A percentile compares a stretch with the other conserved stretches of the same genome.
Conservation (phyloP, 1,140 invertebrate species). For the Bombus picipes region DNA sequence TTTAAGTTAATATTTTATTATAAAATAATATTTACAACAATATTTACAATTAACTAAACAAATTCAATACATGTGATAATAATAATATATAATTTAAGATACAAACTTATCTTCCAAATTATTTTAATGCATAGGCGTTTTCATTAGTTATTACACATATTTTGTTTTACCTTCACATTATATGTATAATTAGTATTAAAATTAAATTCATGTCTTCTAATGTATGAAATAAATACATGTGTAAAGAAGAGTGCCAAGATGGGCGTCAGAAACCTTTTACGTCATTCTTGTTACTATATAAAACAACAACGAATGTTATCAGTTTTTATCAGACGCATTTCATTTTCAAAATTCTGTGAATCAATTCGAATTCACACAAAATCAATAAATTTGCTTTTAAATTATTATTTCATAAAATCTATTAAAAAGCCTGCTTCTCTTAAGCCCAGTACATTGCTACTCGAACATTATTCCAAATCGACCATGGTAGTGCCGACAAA, state of each 20-base stretch:
- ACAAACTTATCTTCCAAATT: background rate
- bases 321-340: too few species aligned
- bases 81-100: background rate
- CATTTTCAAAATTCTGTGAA: background rate
- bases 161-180: background rate
- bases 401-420: background rate
- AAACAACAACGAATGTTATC: too few species aligned
- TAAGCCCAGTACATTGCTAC: background rate
- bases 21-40: too few species aligned
- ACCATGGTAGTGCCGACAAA: background rate
- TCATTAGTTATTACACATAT: background rate
- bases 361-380: background rate
- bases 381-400: background rate
- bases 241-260: background rate
- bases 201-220: background rate
- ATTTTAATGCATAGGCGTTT: background rate
- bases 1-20: background rate
- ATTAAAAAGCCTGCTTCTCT: background rate
- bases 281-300: background rate
- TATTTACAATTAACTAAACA: background rate
- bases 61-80: background rate
- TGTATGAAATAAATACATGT: background rate
- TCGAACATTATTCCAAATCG: background rate
- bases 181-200: background rate
- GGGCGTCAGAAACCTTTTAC: background rate